Percentiles rank a stretch among this genome's conserved stretches.
phyloP scores from a whole-genome alignment of 2,797 vertebrate species.

The Onychomys leucogaster region DNA sequence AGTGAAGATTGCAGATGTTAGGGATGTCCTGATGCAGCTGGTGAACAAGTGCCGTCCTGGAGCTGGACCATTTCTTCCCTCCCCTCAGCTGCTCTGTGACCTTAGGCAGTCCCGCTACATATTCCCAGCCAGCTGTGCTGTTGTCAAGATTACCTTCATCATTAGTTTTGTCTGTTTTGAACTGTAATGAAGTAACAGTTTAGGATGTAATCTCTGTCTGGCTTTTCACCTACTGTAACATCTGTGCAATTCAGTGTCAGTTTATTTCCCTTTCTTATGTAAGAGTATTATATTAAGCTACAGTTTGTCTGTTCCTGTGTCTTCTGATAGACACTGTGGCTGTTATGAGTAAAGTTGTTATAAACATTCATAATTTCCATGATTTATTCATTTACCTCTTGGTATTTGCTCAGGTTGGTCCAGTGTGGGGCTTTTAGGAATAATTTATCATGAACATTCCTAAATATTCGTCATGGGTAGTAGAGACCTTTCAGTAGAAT shows the following conservation, averaged over 20 bases:
- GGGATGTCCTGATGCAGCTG: neutral
- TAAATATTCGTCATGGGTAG: neutral
- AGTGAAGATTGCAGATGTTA: slow-evolving; percentile 19
- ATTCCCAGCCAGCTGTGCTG: neutral
- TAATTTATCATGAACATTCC: slow-evolving; percentile 11
- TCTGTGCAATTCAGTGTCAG: neutral
- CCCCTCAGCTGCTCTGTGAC: neutral
- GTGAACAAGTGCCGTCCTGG: neutral
- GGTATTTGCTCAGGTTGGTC: slow-evolving; percentile 19
- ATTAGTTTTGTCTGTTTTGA: slow-evolving; percentile 45
- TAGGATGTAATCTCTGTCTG: neutral
- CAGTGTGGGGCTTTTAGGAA: slow-evolving; percentile 35
- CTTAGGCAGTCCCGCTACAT: neutral
- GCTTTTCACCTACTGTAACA: neutral
- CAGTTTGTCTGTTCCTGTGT: neutral
- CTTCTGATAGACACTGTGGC: neutral
- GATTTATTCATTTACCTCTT: neutral
- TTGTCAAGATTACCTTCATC: neutral
- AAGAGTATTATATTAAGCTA: slow-evolving; percentile 26
- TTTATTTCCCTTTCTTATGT: slow-evolving; percentile 52
- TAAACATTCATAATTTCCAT: slow-evolving; percentile 4
- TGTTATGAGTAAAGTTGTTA: neutral
- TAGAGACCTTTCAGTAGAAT: slow-evolving; percentile 54
- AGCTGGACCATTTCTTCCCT: neutral
- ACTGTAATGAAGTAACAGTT: slow-evolving; percentile 31